Evolutionary conservation across 2,797 vertebrate species (phyloP), one percentile per base, ranked within the genome.

Genomic region (Staurois parvus): DNA sequence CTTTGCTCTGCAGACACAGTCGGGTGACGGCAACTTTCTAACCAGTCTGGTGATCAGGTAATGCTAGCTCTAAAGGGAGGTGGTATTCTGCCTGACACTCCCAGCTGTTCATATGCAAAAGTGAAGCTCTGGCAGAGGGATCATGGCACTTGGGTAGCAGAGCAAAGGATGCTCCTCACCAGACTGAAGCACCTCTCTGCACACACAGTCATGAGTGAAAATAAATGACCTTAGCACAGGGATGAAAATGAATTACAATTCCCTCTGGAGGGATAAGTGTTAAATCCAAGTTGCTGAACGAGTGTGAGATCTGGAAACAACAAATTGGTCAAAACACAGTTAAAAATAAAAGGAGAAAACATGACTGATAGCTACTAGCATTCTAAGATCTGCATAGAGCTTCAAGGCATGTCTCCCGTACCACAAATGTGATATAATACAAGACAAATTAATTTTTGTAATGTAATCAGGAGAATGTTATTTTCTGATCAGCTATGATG

Each of bases 41-140:
- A 56, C 69, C 64, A 64, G 73, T 76, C 26, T 76, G 66, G n/a
- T 59, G 59, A 85, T 66, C 79, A 74, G 62, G 76, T 75, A 77
- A 67, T 77, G 74, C 28, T 52, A 56, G 40, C 62, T 77, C 30
- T 32, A 45, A 75, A 4, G 26, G 66, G 85, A 86, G 85, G 79
- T 70, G 78, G 34, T 24, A 24, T 24, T 59, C 21, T 59, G 37
- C 11, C 79, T 64, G 79, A 72, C 79, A 86, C 85, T 82, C 74
- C 84, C 79, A 72, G 79, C 6, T 72, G 67, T 62, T 76, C 78
- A 81, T 52, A 17, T 52, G 48, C 15, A 52, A 19, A 17, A 52
- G 15, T 17, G 48, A 52, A 19, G 48, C 48, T 52, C 3, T 52
- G 48, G 15, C 69, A 80, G 56, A 85, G 29, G 70, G 69, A 72